Evolutionary conservation across 2,797 vertebrate genomes (phyloP), one percentile per base, ranked within the genome.

Genomic region (Avahi laniger): DNA sequence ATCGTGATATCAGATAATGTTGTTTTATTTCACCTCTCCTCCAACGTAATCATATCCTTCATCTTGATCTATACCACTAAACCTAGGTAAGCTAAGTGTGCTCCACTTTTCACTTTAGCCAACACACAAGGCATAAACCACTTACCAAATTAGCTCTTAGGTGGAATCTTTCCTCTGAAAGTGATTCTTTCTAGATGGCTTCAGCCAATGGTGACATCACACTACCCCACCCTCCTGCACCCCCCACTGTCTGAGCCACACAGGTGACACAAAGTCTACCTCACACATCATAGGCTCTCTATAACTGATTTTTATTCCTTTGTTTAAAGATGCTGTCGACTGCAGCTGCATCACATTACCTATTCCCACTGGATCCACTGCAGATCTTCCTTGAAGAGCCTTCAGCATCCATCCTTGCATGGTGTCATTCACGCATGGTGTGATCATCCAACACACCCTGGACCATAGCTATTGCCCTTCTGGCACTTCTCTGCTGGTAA

Each of bases 381-480:
- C 35, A 30, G 0, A n/a, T 30, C 80, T 87, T 92, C 22, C 72
- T 43, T 41, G n/a, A 75, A 82, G 43, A 57, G 38, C 28, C 50
- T 38, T 38, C 30, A 61, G 61, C 43, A 57, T 18, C 38, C 6
- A 20, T 73, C 70, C 57, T 41, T 8, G 15, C 69, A 26, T 38
- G 14, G 28, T 0, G 0, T 43, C 17, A 26, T 11, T 9, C 63
- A 28, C 6, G 13, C 28, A 12, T 14, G 35, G 35, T 0, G 24
- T 80, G 28, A 41, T 59, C 35, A 38, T 10, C 35, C 46, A 41
- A n/a, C 9, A 13, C 33, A 72, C 35, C 20, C 17, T 33, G 70
- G 4, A 24, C 89, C 46, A 28, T 4, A 63, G 10, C 59, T 57
- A 12, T 38, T 46, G 28, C 48, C 38, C 46, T 18, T 48, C 52